phyloP scores from a whole-genome alignment of 2,797 vertebrate genomes.

The Sebastes baramenuke region DNA sequence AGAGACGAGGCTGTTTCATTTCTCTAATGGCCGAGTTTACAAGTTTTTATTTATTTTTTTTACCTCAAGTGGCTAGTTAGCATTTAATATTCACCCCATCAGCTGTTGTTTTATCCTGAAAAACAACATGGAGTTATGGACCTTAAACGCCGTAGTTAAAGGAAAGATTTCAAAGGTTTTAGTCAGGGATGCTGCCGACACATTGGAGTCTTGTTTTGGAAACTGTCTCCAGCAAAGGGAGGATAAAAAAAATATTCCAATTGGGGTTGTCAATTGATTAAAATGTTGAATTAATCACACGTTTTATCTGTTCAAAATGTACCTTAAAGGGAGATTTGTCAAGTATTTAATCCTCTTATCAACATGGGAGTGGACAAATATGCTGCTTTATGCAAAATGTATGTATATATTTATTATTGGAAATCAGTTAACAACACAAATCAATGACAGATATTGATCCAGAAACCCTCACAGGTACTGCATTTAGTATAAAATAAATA shows the following conservation, averaged over 20 bases:
- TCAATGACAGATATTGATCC: no score
- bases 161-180: neutral
- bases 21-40: neutral
- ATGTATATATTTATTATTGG: no score
- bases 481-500: no score
- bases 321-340: no score
- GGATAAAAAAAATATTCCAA: neutral
- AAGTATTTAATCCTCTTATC: no score
- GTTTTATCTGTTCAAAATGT: no score
- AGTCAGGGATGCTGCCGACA: neutral
- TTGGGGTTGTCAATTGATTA: no score
- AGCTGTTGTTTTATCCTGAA: slow-evolving; percentile 14
- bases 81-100: slow-evolving; percentile 3
- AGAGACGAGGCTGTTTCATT: neutral
- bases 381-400: no score
- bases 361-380: no score
- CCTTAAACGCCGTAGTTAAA: neutral
- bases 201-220: neutral
- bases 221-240: neutral
- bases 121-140: neutral
- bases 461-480: no score
- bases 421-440: no score
- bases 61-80: slow-evolving; percentile 2
- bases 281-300: no score
- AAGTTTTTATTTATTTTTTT: slow-evolving; percentile 26